Base-by-base conservation (phyloP, 2,797 vertebrate species). In the Tarsius wallacei region DNA sequence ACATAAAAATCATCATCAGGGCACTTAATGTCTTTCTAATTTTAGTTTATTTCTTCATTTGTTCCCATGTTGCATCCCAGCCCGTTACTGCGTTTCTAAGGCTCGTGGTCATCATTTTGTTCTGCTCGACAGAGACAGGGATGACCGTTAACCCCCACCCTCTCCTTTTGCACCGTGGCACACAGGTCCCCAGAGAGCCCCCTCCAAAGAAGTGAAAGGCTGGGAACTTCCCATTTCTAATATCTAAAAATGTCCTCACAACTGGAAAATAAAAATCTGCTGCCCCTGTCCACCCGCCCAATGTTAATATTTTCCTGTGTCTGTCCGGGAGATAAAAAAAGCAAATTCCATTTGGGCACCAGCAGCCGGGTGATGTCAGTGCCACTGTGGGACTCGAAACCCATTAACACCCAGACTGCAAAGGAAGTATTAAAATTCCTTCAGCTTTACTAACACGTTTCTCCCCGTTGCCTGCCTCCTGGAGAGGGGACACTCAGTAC, bases 41-140 rank as follows among this genome's bases (percentile, higher is more conserved):
- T 98, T 97, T 97, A 90, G 81, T 98, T 97, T 94, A 96, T 97
- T 95, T 97, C 87, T 95, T 96, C 81, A 70, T 96, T 42, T 78
- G 73, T 93, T 96, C 93, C 91, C 28, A 0, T 13, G 76, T 88
- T 97, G n/a, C 73, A 76, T 87, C 61, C 66, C 33, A 14, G 64
- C 95, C 76, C 61, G 85, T 88, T 61, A 61, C 94, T 66, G 7
- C 2, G 0, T 68, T 88, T 87, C 85, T 14, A 16, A 13, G 76
- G 63, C 63, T 84, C 49, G 2, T 66, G 8, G 28, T 7, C 64
- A 76, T 42, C 66, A 1, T 73, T 84, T 80, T 42, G 80, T 63
- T 81, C 68, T 85, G 2, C 64, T 70, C 70, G 9, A 9, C 26
- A 10, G 36, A 95, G 85, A 91, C 3, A 10, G 36, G 94, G 85